Evolutionary conservation across 2,888 invertebrate genomes (phyloP).

Genomic region (Proisotoma minuta): DNA sequence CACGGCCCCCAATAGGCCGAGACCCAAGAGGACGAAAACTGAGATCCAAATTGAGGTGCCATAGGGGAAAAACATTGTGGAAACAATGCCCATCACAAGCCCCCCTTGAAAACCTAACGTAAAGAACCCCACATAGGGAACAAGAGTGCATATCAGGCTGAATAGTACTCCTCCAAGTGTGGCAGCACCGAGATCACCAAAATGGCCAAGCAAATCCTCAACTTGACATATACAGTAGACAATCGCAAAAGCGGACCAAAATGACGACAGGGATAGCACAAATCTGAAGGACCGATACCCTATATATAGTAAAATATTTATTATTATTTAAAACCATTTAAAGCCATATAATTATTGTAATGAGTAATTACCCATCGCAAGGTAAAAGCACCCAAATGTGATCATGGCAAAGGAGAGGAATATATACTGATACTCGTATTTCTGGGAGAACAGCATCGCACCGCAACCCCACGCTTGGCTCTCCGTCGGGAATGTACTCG

Average conservation of each 20-base stretch:
- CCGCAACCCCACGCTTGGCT: too few relatives aligned
- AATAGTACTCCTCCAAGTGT: constrained; percentile 62
- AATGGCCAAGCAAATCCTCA: constrained; percentile 69
- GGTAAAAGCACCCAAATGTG: neutral
- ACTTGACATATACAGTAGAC: constrained; percentile 76
- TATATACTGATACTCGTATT: too few relatives aligned
- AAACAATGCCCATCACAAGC: constrained; percentile 60
- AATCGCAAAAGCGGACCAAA: constrained; percentile 75
- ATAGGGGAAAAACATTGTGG: constrained; percentile 53
- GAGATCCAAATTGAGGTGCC: constrained; percentile 60
- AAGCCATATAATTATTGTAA: too few relatives aligned
- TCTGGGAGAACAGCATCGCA: too few relatives aligned
- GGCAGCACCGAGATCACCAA: constrained; percentile 64
- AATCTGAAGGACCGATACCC: constrained; percentile 85
- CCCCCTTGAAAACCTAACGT: constrained; percentile 73
- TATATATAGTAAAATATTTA: too few relatives aligned
- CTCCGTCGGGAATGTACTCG: too few relatives aligned
- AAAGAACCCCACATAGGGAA: constrained; percentile 75
- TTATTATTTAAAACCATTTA: too few relatives aligned
- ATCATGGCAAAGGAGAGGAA: neutral
- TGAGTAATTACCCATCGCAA: too few relatives aligned
- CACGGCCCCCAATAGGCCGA: constrained; percentile 43
- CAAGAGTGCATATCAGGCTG: constrained; percentile 74
- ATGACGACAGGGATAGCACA: constrained; percentile 80
- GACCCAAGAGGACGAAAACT: constrained; percentile 62